Percentiles rank a stretch among this genome's conserved stretches.
phyloP scores from a whole-genome alignment of 2,888 invertebrate genomes.

The Drosophila crucigera region DNA sequence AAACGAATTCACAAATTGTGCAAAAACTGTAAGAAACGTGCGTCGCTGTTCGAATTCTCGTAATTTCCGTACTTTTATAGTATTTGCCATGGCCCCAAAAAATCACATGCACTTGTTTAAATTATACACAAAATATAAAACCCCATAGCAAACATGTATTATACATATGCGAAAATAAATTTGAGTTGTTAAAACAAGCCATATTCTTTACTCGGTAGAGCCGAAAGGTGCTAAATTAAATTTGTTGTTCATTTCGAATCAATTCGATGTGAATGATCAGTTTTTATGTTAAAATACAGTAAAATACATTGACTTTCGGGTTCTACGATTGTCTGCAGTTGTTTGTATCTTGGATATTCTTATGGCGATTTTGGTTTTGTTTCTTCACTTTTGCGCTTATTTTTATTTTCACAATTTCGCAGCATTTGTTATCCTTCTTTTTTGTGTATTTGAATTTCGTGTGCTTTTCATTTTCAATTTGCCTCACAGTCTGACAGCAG shows the following conservation, averaged over 20 bases:
- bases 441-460: conserved; percentile 21
- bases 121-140: conserved; percentile 19
- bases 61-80: conserved; percentile 64
- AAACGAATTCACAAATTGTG: conserved; percentile 19
- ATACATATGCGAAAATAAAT: conserved; percentile 10
- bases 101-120: conserved; percentile 60
- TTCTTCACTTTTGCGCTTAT: conserved; percentile 32
- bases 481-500: conserved; percentile 43
- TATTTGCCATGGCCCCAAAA: conserved; percentile 69
- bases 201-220: not conserved
- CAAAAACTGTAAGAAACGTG: conserved; percentile 49
- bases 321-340: not conserved
- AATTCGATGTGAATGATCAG: not conserved
- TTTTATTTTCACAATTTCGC: conserved; percentile 40
- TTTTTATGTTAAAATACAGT: not conserved
- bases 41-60: conserved; percentile 38
- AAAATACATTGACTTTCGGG: not conserved
- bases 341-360: not conserved
- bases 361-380: conserved; percentile 18
- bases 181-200: conserved; percentile 2
- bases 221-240: not conserved
- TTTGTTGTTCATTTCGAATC: not conserved
- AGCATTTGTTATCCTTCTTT: conserved; percentile 12
- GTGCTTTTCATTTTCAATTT: conserved; percentile 29
- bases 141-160: conserved; percentile 2